Evolutionary conservation across 2,797 vertebrate genomes (phyloP).

Genomic region (Galaxias olidus): DNA sequence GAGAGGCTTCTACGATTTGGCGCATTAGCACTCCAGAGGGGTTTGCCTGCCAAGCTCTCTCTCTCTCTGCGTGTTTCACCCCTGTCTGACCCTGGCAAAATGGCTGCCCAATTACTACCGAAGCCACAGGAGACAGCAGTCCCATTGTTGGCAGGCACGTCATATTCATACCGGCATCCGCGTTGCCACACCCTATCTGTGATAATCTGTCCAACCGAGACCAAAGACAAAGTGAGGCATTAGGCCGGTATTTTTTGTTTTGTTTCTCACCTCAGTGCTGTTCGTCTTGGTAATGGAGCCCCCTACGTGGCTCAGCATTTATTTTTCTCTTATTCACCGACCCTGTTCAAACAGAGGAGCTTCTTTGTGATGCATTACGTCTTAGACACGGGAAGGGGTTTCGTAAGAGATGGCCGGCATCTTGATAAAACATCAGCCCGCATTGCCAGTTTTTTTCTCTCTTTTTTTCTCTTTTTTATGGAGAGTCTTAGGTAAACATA

Average conservation of each 20-base stretch:
- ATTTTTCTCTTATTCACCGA: conserved; percentile 31
- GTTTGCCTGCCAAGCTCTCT: conserved; percentile 22
- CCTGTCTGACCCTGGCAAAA: conserved; percentile 31
- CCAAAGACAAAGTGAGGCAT: conserved; percentile 13
- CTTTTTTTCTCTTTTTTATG: too few relatives aligned
- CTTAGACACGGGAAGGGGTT: conserved; percentile 34
- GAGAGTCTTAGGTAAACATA: conserved; percentile 44
- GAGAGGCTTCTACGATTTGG: not conserved
- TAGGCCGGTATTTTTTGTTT: conserved; percentile 15
- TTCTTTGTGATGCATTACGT: conserved; percentile 43
- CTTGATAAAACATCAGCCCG: conserved; percentile 62
- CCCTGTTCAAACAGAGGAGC: conserved; percentile 20
- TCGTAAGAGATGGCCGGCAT: conserved; percentile 57
- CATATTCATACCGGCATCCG: conserved; percentile 30
- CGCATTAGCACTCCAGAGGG: not conserved
- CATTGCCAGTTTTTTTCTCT: conserved; percentile 49
- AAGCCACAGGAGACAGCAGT: conserved; percentile 30
- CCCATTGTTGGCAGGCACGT: conserved; percentile 27
- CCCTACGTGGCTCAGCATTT: conserved; percentile 31
- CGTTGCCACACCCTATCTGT: conserved; percentile 14
- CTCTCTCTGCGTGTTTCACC: conserved; percentile 16
- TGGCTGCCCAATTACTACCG: conserved; percentile 34
- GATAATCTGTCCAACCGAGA: conserved; percentile 10
- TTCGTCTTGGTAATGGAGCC: conserved; percentile 42
- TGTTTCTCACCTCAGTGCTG: conserved; percentile 7